Evolutionary conservation across 2,113 vertebrate genomes (phyloP).

Genomic region (Sisor rabdophorus): DNA sequence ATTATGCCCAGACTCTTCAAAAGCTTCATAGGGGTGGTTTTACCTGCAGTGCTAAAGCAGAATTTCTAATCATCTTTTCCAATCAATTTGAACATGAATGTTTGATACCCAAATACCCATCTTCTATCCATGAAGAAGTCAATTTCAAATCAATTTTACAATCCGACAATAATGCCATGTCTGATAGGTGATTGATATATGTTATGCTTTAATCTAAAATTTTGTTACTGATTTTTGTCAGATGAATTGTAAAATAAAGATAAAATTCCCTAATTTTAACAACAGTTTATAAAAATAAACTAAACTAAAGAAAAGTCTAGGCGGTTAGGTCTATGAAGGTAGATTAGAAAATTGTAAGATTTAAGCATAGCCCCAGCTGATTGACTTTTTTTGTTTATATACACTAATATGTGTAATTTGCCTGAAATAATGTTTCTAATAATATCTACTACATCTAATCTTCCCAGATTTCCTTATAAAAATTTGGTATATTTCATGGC

Average conservation of each 20-base stretch:
- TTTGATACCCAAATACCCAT: not conserved
- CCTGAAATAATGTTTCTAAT: too few species aligned
- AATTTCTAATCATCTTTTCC: not conserved
- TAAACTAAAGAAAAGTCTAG: not conserved
- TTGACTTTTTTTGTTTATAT: not conserved
- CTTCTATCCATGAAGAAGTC: not conserved
- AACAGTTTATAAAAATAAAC: not conserved
- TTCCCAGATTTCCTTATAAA: too few species aligned
- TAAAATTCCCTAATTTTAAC: too few species aligned
- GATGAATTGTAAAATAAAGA: not conserved
- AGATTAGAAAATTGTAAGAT: not conserved
- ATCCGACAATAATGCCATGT: not conserved
- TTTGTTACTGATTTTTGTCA: not conserved
- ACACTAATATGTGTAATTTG: too few species aligned
- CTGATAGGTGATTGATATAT: not conserved
- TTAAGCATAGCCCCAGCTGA: not conserved
- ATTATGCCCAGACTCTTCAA: not conserved
- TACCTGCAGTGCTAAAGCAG: not conserved
- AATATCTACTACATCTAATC: too few species aligned
- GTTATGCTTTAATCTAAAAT: not conserved
- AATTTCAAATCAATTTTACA: not conserved
- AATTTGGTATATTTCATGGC: conserved; percentile 32
- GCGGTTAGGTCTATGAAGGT: not conserved
- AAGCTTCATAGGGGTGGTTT: not conserved
- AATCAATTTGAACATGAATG: not conserved